Base-by-base conservation (phyloP, 2,888 invertebrate species). In the Hydroisotoma schaefferi region DNA sequence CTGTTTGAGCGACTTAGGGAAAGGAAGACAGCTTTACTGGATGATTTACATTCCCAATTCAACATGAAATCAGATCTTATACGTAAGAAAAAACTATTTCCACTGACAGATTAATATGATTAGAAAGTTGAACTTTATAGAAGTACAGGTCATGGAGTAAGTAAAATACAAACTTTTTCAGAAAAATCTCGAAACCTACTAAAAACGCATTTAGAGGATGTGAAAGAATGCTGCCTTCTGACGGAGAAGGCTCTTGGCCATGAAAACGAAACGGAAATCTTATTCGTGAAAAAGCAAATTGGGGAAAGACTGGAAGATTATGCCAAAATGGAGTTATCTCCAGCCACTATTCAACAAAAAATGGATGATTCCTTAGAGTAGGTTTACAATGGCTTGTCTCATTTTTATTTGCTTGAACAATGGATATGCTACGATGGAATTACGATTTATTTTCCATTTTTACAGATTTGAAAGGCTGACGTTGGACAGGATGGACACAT, bases 281-380 rank as follows among this genome's bases (percentile, higher is more conserved):
- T 80, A 20, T 74, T 80, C 51, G 77, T 80, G 37, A 78, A 77
- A 71, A 80, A 80, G 62, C 79, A 80, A 72, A 76, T 79, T 74
- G 74, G 76, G 2, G 78, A 78, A 51, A 76, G 78, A 55, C 73
- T 80, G 40, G 74, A 76, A 55, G 77, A 78, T 60, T 75, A 78
- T 65, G 74, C 74, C 54, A 72, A 72, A 65, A 69, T 70, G 70
- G 63, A 69, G 43, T 55, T 70, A 25, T 63, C 67, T 38, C 62
- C 67, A 15, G 59, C 59, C 18, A 40, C 61, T 25, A 57, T 61
- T 15, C 55, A 61, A 12, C 54, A 66, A 2, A 54, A 58, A 20
- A 54, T 68, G 46, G 72, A 72, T 44, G 56, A 66, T 54, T 68
- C 72, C 15, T 63, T 72, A 8, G 70, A 72, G 72, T 72, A 68